phyloP scores from a whole-genome alignment of 2,797 vertebrate genomes.

The Microctenopoma stevenorrisi region DNA sequence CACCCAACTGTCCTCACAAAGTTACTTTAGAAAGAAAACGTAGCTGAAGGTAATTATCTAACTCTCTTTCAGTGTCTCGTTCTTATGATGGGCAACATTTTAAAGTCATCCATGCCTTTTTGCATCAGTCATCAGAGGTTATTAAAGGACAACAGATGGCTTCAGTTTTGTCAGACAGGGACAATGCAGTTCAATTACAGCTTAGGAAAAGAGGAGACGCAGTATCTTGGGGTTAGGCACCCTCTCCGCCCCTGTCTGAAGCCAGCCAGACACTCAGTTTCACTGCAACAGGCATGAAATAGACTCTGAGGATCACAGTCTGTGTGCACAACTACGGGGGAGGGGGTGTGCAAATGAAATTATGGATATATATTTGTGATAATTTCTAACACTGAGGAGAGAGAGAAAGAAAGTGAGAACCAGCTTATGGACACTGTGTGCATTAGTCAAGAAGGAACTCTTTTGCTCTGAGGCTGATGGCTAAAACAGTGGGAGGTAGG shows the following conservation, averaged over 20 bases:
- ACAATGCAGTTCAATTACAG: conserved; percentile 67
- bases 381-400: conserved; percentile 25
- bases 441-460: conserved; percentile 65
- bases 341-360: conserved; percentile 41
- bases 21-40: conserved; percentile 7
- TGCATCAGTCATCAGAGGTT: conserved; percentile 30
- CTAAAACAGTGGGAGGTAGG: conserved; percentile 73
- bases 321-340: neutral
- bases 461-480: conserved; percentile 66
- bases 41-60: conserved; percentile 25
- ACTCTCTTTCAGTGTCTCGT: conserved; percentile 18
- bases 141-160: conserved; percentile 40
- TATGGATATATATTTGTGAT: conserved; percentile 50
- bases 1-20: conserved; percentile 9
- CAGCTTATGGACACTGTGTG: conserved; percentile 40
- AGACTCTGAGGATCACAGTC: conserved; percentile 67
- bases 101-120: conserved; percentile 39
- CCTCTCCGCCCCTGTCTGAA: conserved; percentile 42
- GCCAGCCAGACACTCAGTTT: conserved; percentile 67
- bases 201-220: conserved; percentile 47
- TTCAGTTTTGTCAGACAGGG: conserved; percentile 54
- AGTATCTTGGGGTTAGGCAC: conserved; percentile 50
- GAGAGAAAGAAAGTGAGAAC: conserved; percentile 31
- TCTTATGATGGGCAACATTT: conserved; percentile 45
- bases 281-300: conserved; percentile 75